Evolutionary conservation across 2,113 vertebrate genomes (phyloP).

Genomic region (Fregetta grallaria): DNA sequence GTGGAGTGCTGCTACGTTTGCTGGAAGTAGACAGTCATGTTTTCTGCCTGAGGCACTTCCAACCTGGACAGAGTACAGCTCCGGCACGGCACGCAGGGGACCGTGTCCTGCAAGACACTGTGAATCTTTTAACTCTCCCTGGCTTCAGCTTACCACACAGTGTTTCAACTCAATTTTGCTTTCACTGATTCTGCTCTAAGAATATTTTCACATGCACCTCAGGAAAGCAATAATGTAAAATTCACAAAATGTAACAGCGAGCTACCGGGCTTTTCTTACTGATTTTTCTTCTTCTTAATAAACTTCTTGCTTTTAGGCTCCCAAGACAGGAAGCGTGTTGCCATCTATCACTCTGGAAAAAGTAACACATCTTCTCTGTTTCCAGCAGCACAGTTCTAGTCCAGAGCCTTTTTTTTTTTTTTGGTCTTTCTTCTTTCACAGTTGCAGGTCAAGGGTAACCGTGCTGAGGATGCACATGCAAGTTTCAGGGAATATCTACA

Average conservation of each 20-base stretch:
- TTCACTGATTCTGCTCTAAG: neutral
- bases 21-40: neutral
- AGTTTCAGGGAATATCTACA: neutral
- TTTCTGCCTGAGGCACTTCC: neutral
- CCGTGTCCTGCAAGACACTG: neutral
- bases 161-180: neutral
- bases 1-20: neutral
- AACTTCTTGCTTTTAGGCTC: neutral
- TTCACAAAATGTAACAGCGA: neutral
- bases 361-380: neutral
- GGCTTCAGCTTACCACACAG: neutral
- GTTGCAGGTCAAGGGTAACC: neutral
- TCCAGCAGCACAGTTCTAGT: neutral
- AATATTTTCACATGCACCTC: neutral
- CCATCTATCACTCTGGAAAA: neutral
- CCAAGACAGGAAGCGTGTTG: neutral
- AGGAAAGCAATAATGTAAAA: neutral
- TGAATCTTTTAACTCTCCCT: neutral
- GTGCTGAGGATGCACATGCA: neutral
- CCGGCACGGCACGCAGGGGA: rapidly evolving
- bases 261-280: neutral
- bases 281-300: neutral
- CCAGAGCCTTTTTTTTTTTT: neutral
- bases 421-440: neutral
- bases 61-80: neutral